Base-by-base conservation (phyloP, 2,888 invertebrate genomes). In the Acronicta alni region DNA sequence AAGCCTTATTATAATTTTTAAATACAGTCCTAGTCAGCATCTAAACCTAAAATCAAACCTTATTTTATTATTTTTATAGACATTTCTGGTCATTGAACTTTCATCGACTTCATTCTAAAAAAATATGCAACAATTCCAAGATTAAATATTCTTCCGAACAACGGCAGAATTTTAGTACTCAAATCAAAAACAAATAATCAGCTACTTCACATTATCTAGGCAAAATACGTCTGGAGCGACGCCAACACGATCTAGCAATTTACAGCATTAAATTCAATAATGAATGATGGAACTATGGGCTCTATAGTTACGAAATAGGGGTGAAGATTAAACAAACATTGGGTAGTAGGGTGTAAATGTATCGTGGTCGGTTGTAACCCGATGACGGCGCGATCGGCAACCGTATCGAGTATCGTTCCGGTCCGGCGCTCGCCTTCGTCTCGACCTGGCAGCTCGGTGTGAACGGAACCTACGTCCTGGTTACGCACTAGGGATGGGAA, bases 331-430 rank as follows among this genome's bases (percentile, higher is more conserved):
- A 17, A 20, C 66, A 52, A 16, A 39, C 17, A n/a, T 47, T 51
- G 15, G 18, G 10, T 45, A 26, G 41, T 20, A 44, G 54, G 54
- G 51, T 61, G 60, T 52, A 49, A 39, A 60, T 54, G 30, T 72
- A 77, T 61, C 53, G 77, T 80, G 69, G 79, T 79, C 48, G 58
- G 57, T 56, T 70, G 90, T 87, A 90, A 90, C 84, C 77, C 68
- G 89, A 90, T 84, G 88, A 89, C 73, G 71, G 75, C 66, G 78
- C 79, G 85, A 84, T 84, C 87, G 83, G 75, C 82, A 72, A 83
- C 83, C 88, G 88, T 89, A 85, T 91, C 92, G 82, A 79, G 82
- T 88, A 71, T 79, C 90, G 91, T 91, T 89, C 87, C 88, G 89
- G 85, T 84, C 81, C 84, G 76, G 70, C 81, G 85, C 82, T 61